Conservation (phyloP, 2,113 vertebrate species). For the Bufo bufo region DNA sequence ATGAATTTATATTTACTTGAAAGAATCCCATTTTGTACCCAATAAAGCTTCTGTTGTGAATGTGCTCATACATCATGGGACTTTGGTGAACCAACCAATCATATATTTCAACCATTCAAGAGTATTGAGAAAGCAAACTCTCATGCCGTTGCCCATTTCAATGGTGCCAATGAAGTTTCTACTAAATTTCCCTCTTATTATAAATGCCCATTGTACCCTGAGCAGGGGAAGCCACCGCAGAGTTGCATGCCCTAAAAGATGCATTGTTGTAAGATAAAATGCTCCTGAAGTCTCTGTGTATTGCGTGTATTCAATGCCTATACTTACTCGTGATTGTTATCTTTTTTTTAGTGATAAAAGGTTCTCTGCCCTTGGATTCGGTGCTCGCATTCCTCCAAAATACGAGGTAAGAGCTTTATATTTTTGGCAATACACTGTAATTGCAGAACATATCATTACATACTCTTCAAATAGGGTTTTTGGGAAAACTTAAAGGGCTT, state of each 20-base stretch:
- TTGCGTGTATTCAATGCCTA: not conserved
- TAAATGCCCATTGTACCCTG: not conserved
- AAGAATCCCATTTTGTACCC: not conserved
- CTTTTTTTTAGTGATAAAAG: constrained; percentile 84
- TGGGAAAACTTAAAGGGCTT: too few species aligned
- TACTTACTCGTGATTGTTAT: constrained; percentile 2
- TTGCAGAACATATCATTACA: not conserved
- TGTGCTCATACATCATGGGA: too few species aligned
- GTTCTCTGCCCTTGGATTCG: constrained; percentile 95
- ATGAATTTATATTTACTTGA: too few species aligned
- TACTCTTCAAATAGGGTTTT: too few species aligned
- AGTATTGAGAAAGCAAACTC: not conserved
- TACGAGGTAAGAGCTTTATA: constrained; percentile 81
- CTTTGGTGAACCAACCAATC: not conserved
- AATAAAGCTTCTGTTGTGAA: too few species aligned
- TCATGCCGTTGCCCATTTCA: not conserved
- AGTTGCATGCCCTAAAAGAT: not conserved
- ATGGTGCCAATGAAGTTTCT: not conserved
- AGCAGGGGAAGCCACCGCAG: not conserved
- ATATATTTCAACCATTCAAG: not conserved
- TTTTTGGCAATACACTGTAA: not conserved
- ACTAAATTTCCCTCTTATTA: not conserved
- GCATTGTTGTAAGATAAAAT: too few species aligned
- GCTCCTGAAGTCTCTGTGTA: not conserved
- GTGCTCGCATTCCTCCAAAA: constrained; percentile 93